These are phyloP conservation scores for Caenorhabditis remanei DNA, from an alignment of 1,140 invertebrate genomes.

Conservation along the genomic window DNA sequence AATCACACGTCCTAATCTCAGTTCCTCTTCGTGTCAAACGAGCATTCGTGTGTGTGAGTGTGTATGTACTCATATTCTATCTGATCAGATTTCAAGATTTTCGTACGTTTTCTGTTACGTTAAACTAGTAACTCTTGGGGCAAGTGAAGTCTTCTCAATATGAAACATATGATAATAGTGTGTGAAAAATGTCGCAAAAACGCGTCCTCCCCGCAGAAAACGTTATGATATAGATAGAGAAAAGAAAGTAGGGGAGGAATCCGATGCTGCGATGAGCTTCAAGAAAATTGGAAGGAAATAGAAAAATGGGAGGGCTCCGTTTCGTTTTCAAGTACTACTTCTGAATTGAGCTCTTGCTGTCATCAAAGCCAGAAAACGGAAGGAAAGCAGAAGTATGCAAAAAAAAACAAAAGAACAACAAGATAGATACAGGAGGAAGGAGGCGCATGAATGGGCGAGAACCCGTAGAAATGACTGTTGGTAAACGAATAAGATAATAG, in stretches of 20 bases:
- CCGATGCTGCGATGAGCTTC: conserved; percentile 13
- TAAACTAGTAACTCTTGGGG: neutral
- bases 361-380: conserved; percentile 37
- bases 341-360: conserved; percentile 45
- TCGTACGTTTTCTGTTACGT: neutral
- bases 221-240: neutral
- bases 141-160: neutral
- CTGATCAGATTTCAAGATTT: conserved; percentile 51
- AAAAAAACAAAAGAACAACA: neutral
- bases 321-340: conserved; percentile 55
- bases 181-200: conserved; percentile 55
- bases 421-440: neutral
- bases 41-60: neutral
- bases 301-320: conserved; percentile 22
- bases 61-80: conserved; percentile 51
- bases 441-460: conserved; percentile 1
- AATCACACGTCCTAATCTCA: conserved; percentile 55
- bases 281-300: conserved; percentile 54
- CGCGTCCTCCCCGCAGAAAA: neutral
- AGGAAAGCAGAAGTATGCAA: neutral
- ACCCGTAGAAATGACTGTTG: conserved; percentile 8
- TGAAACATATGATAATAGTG: conserved; percentile 56
- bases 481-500: conserved; percentile 13
- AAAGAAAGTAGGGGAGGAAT: neutral
- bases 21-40: conserved; percentile 29